A percentile compares a stretch with the other conserved stretches of the same genome.
Conservation (phyloP, 2,113 vertebrate species). For the Thomomys bottae region DNA sequence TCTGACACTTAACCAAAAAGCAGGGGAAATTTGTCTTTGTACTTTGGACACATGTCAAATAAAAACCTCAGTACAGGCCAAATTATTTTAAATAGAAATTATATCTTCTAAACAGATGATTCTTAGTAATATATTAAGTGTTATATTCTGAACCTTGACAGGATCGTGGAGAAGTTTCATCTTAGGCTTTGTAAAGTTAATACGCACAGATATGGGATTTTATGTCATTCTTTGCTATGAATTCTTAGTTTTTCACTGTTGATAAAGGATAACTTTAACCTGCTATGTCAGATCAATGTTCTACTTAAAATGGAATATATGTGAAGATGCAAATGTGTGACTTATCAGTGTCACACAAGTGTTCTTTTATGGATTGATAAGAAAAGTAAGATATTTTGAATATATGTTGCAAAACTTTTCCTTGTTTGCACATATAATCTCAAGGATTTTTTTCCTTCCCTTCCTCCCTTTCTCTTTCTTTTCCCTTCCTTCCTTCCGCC, state of each 20-base stretch:
- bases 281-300: background rate
- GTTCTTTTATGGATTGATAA: conserved; percentile 23
- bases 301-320: conserved; percentile 29
- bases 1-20: conserved; percentile 85
- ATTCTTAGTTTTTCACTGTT: background rate
- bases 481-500: too few species aligned
- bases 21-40: conserved; percentile 82
- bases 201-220: conserved; percentile 44
- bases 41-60: conserved; percentile 84
- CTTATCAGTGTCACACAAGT: background rate
- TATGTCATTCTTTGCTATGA: conserved; percentile 26
- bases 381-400: conserved; percentile 43
- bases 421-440: background rate
- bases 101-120: conserved; percentile 76
- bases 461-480: too few species aligned
- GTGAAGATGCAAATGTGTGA: background rate
- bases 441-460: background rate
- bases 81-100: conserved; percentile 84
- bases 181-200: conserved; percentile 49
- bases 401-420: conserved; percentile 10
- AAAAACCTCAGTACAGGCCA: conserved; percentile 82
- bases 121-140: conserved; percentile 82
- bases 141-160: conserved; percentile 77
- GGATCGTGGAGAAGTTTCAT: conserved; percentile 66
- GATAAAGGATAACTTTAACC: conserved; percentile 30